Conservation (phyloP, 1,140 invertebrate species). For the Danaus plexippus region DNA sequence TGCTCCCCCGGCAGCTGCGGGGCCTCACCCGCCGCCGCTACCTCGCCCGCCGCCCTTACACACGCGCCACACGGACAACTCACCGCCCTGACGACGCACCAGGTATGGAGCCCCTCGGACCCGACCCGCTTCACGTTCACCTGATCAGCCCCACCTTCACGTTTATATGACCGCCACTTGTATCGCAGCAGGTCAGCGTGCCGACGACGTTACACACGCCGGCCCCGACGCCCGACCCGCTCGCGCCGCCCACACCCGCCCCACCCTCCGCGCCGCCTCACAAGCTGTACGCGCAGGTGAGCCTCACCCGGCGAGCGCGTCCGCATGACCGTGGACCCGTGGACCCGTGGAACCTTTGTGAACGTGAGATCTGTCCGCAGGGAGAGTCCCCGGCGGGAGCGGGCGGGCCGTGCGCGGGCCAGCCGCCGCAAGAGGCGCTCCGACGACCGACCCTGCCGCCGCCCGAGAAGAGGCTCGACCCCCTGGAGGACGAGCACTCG, state of each 20-base stretch:
- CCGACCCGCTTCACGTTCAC: too few species aligned
- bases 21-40: slow-evolving; percentile 51
- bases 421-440: slow-evolving; percentile 46
- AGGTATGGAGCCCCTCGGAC: slow-evolving; percentile 19
- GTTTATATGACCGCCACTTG: too few species aligned
- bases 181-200: slow-evolving; percentile 29
- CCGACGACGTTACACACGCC: slow-evolving; percentile 72
- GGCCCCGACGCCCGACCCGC: slow-evolving; percentile 71
- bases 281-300: slow-evolving; percentile 52
- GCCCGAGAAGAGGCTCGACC: slow-evolving; percentile 72
- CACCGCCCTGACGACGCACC: slow-evolving; percentile 52
- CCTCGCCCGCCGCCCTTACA: slow-evolving; percentile 72
- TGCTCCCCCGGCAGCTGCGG: slow-evolving; percentile 64
- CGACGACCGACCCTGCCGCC: slow-evolving; percentile 75
- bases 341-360: too few species aligned
- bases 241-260: slow-evolving; percentile 69
- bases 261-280: slow-evolving; percentile 47
- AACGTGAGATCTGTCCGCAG: slow-evolving; percentile 43
- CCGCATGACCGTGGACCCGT: too few species aligned
- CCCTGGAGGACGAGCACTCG: slow-evolving; percentile 84
- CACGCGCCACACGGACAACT: slow-evolving; percentile 46
- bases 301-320: not conserved
- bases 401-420: slow-evolving; percentile 20
- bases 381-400: slow-evolving; percentile 40
- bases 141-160: too few species aligned